Conservation (phyloP, 1,140 invertebrate genomes). For the Drosophila bocqueti region DNA sequence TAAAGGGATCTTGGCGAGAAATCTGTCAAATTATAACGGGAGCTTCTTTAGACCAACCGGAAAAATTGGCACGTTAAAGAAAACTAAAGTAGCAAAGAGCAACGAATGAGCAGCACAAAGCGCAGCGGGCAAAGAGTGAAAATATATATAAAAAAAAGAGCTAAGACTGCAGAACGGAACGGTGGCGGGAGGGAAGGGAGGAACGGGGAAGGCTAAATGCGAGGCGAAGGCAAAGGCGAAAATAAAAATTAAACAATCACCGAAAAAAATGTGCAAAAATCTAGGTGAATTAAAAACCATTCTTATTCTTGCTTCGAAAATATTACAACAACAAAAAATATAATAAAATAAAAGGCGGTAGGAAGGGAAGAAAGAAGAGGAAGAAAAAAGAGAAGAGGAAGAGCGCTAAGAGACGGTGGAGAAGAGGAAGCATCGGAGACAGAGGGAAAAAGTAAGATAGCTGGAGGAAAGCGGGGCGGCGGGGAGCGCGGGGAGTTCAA, state of each 20-base stretch:
- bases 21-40: conserved; percentile 10
- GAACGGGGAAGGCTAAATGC: conserved; percentile 11
- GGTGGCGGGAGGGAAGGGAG: conserved; percentile 12
- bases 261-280: conserved; percentile 62
- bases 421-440: conserved; percentile 30
- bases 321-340: conserved; percentile 13
- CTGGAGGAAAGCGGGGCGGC: conserved; percentile 31
- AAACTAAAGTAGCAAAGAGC: conserved; percentile 61
- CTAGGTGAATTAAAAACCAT: conserved; percentile 68
- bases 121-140: conserved; percentile 49
- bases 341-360: conserved; percentile 33
- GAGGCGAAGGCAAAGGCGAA: conserved; percentile 41
- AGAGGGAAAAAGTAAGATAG: conserved; percentile 17
- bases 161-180: conserved; percentile 59
- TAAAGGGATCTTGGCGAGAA: conserved; percentile 14
- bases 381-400: conserved; percentile 9
- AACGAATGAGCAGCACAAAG: conserved; percentile 62
- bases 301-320: conserved; percentile 1
- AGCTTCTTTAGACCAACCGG: conserved; percentile 52
- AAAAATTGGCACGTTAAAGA: conserved; percentile 75
- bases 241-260: conserved; percentile 43
- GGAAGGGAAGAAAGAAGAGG: background rate
- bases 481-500: conserved; percentile 54
- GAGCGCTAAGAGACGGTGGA: conserved; percentile 4
- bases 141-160: conserved; percentile 45